These are phyloP conservation scores for Gisinianus flammeolus DNA, from an alignment of 2,888 invertebrate genomes.

Conservation along the genomic window DNA sequence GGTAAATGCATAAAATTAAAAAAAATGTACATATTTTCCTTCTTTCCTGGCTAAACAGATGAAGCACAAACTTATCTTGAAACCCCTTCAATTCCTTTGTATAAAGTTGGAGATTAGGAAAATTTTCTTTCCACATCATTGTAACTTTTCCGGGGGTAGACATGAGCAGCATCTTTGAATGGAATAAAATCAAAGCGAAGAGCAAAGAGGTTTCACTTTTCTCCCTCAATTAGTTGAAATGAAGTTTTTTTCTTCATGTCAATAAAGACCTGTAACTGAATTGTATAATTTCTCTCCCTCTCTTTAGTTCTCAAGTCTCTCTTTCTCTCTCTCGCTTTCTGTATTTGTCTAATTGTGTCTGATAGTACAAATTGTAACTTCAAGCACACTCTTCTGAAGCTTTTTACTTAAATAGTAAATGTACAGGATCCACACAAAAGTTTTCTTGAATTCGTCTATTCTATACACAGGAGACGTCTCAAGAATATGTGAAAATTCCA, in stretches of 20 bases:
- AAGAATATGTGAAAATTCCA: too few relatives aligned
- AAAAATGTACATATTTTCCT: too few relatives aligned
- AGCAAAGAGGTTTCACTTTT: not conserved
- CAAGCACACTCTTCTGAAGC: not conserved
- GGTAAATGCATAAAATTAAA: too few relatives aligned
- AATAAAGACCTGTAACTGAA: not conserved
- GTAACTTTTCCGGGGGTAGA: not conserved
- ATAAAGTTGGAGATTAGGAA: conserved; percentile 22
- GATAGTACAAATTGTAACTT: not conserved
- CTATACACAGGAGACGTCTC: too few relatives aligned
- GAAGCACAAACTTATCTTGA: too few relatives aligned
- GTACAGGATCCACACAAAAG: not conserved
- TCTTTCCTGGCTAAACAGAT: too few relatives aligned
- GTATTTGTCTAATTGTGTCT: not conserved
- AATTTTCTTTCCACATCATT: conserved; percentile 23
- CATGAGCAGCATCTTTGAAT: not conserved
- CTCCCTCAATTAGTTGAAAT: conserved; percentile 16
- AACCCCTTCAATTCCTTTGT: not conserved
- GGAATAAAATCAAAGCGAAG: conserved; percentile 5
- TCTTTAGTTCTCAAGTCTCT: conserved; percentile 1
- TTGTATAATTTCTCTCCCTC: conserved; percentile 11
- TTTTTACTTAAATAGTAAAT: not conserved
- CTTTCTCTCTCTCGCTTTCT: not conserved
- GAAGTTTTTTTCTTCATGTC: conserved; percentile 3
- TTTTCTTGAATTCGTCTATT: not conserved